Conservation (phyloP, 1,140 invertebrate genomes). For the Drosophila gunungcola region DNA sequence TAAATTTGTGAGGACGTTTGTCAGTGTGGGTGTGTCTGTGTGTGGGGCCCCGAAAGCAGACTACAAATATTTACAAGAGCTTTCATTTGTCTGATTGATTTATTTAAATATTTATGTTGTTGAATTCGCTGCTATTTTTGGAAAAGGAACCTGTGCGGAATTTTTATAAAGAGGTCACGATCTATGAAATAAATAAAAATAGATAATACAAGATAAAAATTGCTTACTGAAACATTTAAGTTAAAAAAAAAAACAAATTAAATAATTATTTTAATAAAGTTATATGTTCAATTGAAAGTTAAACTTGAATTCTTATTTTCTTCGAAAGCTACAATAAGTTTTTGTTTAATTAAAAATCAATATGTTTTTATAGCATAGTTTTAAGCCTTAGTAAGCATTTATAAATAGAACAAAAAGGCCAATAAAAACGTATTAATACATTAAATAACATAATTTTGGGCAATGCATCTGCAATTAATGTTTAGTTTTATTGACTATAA, state of each 20-base stretch:
- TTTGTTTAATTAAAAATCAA: no score
- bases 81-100: conserved; percentile 51
- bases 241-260: no score
- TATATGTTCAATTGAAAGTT: no score
- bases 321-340: no score
- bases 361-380: no score
- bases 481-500: conserved; percentile 47
- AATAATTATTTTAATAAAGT: no score
- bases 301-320: no score
- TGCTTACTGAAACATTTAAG: no score
- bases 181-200: no score
- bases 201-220: no score
- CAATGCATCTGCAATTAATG: conserved; percentile 16
- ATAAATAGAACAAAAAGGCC: neutral
- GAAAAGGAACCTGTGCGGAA: neutral
- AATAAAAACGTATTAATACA: neutral
- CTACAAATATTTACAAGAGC: conserved; percentile 52
- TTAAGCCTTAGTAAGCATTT: no score
- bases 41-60: conserved; percentile 31
- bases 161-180: neutral
- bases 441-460: neutral
- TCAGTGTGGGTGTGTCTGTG: conserved; percentile 2
- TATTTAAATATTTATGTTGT: conserved; percentile 52
- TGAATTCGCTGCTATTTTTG: conserved; percentile 18
- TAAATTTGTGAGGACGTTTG: conserved; percentile 3